Base-by-base conservation (phyloP, 2,797 vertebrate genomes). In the Phoxinus dragarum region DNA sequence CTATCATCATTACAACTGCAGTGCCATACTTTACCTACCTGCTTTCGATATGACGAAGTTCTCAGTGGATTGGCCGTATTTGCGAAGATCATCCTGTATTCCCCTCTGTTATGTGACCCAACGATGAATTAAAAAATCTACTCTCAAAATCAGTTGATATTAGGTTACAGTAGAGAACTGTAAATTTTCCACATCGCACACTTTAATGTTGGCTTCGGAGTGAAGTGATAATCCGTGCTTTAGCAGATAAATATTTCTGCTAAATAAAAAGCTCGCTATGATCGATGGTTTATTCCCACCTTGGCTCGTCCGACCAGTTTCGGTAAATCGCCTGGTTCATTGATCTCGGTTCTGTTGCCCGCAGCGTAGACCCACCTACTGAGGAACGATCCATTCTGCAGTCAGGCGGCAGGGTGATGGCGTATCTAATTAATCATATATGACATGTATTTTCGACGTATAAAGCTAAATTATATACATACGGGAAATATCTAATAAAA, bases 81-180 rank as follows among this genome's bases (percentile, higher is more conserved):
- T 86, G 98, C 97, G 95, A 98, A 99, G 94, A 99, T 99, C 98
- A 99, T 99, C 92, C 91, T 95, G 93, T 91, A 94, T 87, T 88
- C 89, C 89, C 59, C 69, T 27, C 81, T 81, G 73, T 42, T 88
- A 36, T 52, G 54, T 17, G 80, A 78, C 72, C 86, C 87, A 38
- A 69, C 36, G 73, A 67, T 86, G 74, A 78, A 81, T 79, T 61
- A 49, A 84, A 76, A 80, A 84, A 75, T 54, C 81, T 77, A 84
- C 81, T 73, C 68, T 72, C 42, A 79, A 74, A 71, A 80, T 73
- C 61, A 66, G 64, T 56, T 80, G 81, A 71, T 78, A 82, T 86
- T 69, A 77, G 79, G 86, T 88, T 90, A 77, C 78, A 89, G 85
- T 11, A 84, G 5, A 80, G 42, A 87, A 76, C 67, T 82, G 87